Base-by-base conservation (phyloP, 2,113 vertebrate genomes). In the Candoia aspera region DNA sequence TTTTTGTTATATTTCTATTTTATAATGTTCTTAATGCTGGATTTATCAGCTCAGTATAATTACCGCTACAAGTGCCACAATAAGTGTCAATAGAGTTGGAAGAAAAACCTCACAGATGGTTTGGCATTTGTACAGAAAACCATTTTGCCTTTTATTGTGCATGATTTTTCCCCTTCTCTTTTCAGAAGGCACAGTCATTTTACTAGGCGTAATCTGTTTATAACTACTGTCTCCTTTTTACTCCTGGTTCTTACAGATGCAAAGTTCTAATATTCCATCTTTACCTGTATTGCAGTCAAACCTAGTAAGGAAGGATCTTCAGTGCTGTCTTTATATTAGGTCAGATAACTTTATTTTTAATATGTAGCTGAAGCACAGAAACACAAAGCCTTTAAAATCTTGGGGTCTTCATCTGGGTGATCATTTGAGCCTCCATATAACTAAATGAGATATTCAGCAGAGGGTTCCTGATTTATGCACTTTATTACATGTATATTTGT, bases 91-190 rank as follows among this genome's bases (percentile, higher is more conserved):
- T 46, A 92, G 58, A 91, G 0, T 29, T 57, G 1, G 55, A 92
- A 94, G 23, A 91, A 93, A 92, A 46, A 29, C 88, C 93, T 95
- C 84, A 54, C 9, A 91, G 37, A 29, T 85, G 37, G 8, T 53
- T 92, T 88, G 93, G 3, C 86, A 92, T 79, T 93, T 53, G 91
- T 79, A 93, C 1, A 29, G 89, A 94, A 92, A 94, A 83, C 0
- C 2, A 89, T 90, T 95, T 91, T 94, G 1, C 19, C 13, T 91
- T 91, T 95, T 93, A 93, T 91, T 90, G 9, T 33, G 88, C 55
- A 91, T 94, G 55, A 89, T 6, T 92, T 1, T 59, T 91, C 57
- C 17, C 49, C 92, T 46, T 87, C 83, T 73, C 12, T 58, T 88
- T 93, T 11, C 42, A 88, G 86, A 91, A 88, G 26, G 19, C 64